A percentile compares a stretch with the other conserved stretches of the same genome.
Conservation (phyloP, 2,113 vertebrate genomes). For the Motacilla tschutschensis region DNA sequence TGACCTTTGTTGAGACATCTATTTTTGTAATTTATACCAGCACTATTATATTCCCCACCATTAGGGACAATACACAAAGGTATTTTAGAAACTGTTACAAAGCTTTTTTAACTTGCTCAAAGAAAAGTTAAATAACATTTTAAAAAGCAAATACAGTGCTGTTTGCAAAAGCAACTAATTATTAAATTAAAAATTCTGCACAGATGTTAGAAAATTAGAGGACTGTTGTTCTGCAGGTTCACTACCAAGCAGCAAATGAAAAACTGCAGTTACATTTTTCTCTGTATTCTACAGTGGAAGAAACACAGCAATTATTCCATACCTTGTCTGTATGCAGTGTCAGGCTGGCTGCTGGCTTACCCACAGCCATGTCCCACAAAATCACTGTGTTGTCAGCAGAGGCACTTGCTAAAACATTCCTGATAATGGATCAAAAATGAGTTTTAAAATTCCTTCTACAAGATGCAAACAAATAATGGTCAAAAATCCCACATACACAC, state of each 20-base stretch:
- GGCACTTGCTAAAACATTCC: constrained; percentile 91
- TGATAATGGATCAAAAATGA: constrained; percentile 17
- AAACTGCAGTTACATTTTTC: not conserved
- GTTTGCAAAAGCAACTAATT: not conserved
- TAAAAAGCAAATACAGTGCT: not conserved
- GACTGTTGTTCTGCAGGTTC: not conserved
- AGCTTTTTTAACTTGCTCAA: not conserved
- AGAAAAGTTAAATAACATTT: not conserved
- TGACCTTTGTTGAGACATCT: not conserved
- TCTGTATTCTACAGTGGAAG: not conserved
- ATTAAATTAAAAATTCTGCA: not conserved
- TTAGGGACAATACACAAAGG: not conserved
- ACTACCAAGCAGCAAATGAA: not conserved
- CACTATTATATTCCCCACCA: not conserved
- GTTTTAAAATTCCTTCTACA: not conserved
- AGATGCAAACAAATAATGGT: not conserved
- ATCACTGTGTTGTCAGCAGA: constrained; percentile 88
- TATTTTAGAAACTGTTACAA: not conserved
- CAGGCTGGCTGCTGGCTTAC: constrained; percentile 86
- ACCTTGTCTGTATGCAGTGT: constrained; percentile 90
- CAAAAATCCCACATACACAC: not conserved
- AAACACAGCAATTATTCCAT: not conserved
- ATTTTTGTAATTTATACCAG: not conserved
- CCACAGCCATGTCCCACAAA: constrained; percentile 89
- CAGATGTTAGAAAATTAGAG: not conserved